These are phyloP conservation scores for Sminthopsis crassicaudata DNA, from an alignment of 2,113 vertebrate species.

Conservation along the genomic window DNA sequence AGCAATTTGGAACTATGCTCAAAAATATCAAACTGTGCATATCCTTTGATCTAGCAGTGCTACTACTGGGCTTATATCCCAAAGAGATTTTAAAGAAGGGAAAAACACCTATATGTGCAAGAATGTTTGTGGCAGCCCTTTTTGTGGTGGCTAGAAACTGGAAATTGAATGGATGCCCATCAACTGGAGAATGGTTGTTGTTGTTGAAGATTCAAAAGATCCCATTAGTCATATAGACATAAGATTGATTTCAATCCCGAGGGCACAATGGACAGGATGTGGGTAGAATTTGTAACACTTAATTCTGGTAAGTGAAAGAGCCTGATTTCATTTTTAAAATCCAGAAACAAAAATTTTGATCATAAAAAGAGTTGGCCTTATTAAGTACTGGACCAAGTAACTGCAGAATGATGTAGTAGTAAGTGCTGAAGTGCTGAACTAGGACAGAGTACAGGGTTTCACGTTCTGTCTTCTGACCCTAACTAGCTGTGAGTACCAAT, in stretches of 20 bases:
- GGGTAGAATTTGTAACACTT: not conserved
- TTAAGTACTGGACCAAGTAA: not conserved
- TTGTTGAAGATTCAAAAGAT: not conserved
- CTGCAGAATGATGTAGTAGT: not conserved
- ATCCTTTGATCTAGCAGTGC: no score
- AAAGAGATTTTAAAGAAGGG: no score
- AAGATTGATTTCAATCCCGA: conserved; percentile 12
- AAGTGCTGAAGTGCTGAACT: not conserved
- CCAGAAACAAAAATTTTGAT: conserved; percentile 1
- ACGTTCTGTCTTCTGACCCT: not conserved
- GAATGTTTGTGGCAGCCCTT: no score
- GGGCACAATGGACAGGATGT: not conserved
- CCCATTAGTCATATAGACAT: not conserved
- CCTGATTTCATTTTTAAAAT: not conserved
- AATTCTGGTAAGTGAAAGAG: not conserved
- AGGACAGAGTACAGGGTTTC: not conserved
- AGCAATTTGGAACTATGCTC: no score
- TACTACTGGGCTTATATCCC: no score
- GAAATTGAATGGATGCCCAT: no score
- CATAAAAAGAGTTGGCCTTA: not conserved
- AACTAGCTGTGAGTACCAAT: not conserved
- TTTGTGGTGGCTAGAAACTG: no score
- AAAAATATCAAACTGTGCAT: no score
- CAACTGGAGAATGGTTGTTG: not conserved
- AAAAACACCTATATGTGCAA: no score